Evolutionary conservation across 2,888 invertebrate species (phyloP), one percentile per base, ranked within the genome.

Genomic region (Pycnomerus fuliginosus): DNA sequence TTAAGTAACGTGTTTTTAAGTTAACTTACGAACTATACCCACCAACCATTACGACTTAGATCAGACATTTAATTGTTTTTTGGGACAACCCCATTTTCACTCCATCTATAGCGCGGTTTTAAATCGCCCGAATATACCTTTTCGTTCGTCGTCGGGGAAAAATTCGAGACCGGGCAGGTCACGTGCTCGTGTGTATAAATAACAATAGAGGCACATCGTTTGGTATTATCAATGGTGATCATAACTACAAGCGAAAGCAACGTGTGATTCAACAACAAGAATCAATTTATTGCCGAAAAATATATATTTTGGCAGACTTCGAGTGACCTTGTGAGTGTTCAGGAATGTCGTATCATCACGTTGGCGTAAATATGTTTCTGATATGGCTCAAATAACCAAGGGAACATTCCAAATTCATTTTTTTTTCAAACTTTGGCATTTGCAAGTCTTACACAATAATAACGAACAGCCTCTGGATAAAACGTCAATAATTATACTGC

Each of bases 131-230:
- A 55, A 41, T 27, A 51, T 20, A 43, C 16, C 16, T 29, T 43
- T 34, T 44, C 30, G 33, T 24, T 30, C 8, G 27, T 28, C 15
- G 10, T 16, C 3, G 13, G 61, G 62, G 61, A 60, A 52, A 60
- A 58, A 45, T 46, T 44, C 52, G 62, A 63, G 65, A 64, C 64
- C 64, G 59, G 62, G 61, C 66, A 56, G 62, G 64, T 65, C 67
- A 65, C 64, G 63, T 47, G 46, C 37, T 42, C 37, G 42, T 46
- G 40, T 46, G 56, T 50, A 48, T 46, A 48, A 50, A 60, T 61
- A 63, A 61, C 60, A 61, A 58, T 53, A 65, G 65, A 68, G 68
- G 68, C 68, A 68, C 68, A 68, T 67, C 56, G 58, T 67, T 68
- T 67, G 67, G 68, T 68, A 67, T 65, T 64, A 64, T 65, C 59